Evolutionary conservation across 2,888 invertebrate species (phyloP), one percentile per base, ranked within the genome.

Genomic region (Perizoma flavofasciatum): DNA sequence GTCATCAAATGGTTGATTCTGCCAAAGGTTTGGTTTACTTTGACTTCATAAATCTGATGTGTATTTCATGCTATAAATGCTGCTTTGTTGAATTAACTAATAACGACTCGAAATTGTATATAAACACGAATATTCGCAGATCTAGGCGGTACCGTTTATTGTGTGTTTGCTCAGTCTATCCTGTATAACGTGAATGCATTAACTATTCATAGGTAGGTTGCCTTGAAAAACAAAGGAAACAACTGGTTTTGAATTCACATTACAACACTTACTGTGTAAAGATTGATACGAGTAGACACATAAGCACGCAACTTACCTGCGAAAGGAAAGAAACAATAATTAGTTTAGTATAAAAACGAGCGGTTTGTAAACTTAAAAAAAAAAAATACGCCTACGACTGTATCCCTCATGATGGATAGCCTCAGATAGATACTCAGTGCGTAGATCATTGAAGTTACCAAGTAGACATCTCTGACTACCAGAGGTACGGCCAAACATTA

Each of bases 271-370:
- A 71, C 72, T 55, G 49, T 63, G 55, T 61, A 61, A 61, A 63
- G 64, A 61, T 56, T 59, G 61, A 59, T 52, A 39, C 22, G 3
- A 49, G 10, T 44, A 48, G 49, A 22, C 37, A 37, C 32, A 33
- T 45, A 63, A 60, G 50, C 65, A 61, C 51, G 22, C 22, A 56
- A 83, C 81, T 82, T 82, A 82, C 82, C 81, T 81, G 78, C 49
- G 71, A 75, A 72, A 72, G 66, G 71, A 69, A 73, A 68, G 54
- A 61, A 49, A 66, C 40, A 65, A 56, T 48, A 49, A 45, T 34
- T 34, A 11, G 41, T 10, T 54, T 39, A 7, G 44, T 43, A 39
- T 33, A 22, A 22, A 22, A 22, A 22, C 3, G 22, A 22, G 22
- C 1, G 22, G 22, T 22, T 22, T 2, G 22, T 22, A 22, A 2